These are phyloP conservation scores for Drosophila saltans DNA, from an alignment of 1,140 invertebrate species.

Conservation along the genomic window DNA sequence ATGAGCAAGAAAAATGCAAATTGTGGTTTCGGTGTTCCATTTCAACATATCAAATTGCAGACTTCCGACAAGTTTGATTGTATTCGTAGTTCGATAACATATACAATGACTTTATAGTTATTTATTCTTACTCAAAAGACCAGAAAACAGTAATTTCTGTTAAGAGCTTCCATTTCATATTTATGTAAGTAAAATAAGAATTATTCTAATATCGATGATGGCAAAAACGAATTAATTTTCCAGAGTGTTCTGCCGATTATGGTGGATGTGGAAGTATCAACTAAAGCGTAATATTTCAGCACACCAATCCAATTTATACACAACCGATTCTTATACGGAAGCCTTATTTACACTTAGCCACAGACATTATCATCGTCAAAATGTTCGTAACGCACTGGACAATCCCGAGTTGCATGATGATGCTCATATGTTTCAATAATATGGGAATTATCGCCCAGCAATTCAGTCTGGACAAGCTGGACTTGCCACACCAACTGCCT, in stretches of 20 bases:
- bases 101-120: slow-evolving; percentile 48
- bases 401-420: not conserved
- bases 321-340: not conserved
- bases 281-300: not conserved
- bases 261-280: not conserved
- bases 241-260: not conserved
- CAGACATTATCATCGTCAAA: not conserved
- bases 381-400: not conserved
- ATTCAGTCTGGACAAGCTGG: slow-evolving; percentile 58
- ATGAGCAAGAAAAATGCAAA: not conserved
- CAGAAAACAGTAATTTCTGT: not conserved
- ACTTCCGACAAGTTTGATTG: not conserved
- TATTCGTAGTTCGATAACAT: slow-evolving; percentile 31
- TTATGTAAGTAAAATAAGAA: not conserved
- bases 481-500: slow-evolving; percentile 54
- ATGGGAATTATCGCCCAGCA: slow-evolving; percentile 19
- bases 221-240: not conserved
- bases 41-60: slow-evolving; percentile 27
- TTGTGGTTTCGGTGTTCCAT: slow-evolving; percentile 24
- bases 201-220: not conserved
- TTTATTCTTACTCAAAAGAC: not conserved
- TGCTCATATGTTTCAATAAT: slow-evolving; percentile 14
- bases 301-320: not conserved
- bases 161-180: not conserved
- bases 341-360: slow-evolving; percentile 5